Percentiles rank a stretch among this genome's conserved stretches.
Evolutionary conservation across 2,113 vertebrate species (phyloP).

Genomic region (Oophaga pumilio): DNA sequence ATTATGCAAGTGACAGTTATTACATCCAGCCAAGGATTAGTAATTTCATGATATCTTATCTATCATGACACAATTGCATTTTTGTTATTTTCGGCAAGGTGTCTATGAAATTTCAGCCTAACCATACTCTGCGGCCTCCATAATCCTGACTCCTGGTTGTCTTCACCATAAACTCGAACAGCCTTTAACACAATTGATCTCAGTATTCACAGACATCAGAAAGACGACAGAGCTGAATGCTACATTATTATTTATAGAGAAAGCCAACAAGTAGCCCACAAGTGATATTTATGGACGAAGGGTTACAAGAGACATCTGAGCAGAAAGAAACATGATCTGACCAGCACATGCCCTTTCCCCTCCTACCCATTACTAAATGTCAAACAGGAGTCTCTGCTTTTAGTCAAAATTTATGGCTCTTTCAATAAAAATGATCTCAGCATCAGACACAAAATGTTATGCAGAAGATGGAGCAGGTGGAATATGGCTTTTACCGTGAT

Average conservation of each 20-base stretch:
- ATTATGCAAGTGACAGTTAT: too few relatives aligned
- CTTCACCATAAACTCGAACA: too few relatives aligned
- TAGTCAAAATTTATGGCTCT: slow-evolving; percentile 49
- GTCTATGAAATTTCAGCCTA: too few relatives aligned
- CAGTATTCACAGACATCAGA: neutral
- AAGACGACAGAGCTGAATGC: neutral
- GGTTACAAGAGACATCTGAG: slow-evolving; percentile 18
- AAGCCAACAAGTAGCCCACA: neutral
- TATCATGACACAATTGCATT: too few relatives aligned
- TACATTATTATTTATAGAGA: neutral
- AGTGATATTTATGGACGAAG: slow-evolving; percentile 36
- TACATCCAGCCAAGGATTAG: too few relatives aligned
- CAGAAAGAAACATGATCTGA: slow-evolving; percentile 33
- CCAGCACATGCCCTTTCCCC: slow-evolving; percentile 25
- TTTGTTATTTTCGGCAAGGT: too few relatives aligned
- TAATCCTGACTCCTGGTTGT: too few relatives aligned
- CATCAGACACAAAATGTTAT: slow-evolving; percentile 36
- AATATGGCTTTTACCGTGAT: slow-evolving; percentile 26
- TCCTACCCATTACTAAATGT: slow-evolving; percentile 39
- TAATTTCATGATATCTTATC: too few relatives aligned
- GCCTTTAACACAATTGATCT: too few relatives aligned
- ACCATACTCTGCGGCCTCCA: too few relatives aligned
- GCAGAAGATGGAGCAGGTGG: slow-evolving; percentile 22
- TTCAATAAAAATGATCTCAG: slow-evolving; percentile 42
- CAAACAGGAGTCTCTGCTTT: slow-evolving; percentile 44